Conservation (phyloP, 2,113 vertebrate genomes). For the Mionectes macconnelli region DNA sequence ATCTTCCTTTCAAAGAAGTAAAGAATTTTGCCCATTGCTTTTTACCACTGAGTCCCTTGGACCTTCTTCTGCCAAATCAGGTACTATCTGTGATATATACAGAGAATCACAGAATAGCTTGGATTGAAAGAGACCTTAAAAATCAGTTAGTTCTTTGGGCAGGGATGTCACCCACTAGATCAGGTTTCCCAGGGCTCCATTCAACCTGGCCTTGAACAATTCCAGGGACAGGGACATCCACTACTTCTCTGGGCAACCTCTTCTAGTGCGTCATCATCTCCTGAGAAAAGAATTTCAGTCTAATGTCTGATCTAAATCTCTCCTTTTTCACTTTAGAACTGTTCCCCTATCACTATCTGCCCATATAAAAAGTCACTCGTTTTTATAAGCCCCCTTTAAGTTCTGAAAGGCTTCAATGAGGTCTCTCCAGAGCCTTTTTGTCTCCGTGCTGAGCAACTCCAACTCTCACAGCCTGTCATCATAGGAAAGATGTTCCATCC, state of each 20-base stretch:
- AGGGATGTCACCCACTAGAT: no score
- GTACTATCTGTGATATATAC: background rate
- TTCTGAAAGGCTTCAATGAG: background rate
- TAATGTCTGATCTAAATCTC: background rate
- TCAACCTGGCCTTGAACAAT: background rate
- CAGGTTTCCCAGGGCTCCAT: background rate
- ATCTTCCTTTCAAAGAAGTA: background rate
- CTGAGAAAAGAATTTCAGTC: background rate
- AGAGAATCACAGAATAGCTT: background rate
- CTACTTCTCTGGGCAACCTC: background rate
- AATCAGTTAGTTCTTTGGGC: background rate
- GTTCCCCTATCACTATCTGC: background rate
- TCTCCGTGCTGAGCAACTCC: background rate
- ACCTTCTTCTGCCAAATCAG: background rate
- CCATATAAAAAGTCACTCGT: background rate
- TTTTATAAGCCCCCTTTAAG: background rate
- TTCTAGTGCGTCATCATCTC: background rate
- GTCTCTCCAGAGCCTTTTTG: background rate
- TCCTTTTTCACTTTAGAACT: background rate
- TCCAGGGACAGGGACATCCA: background rate
- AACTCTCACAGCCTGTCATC: no score
- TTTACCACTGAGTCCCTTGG: background rate
- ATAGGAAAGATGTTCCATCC: background rate
- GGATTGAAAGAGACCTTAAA: background rate
- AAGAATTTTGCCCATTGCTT: background rate